phyloP scores from a whole-genome alignment of 2,113 vertebrate species.

The Pionites leucogaster region DNA sequence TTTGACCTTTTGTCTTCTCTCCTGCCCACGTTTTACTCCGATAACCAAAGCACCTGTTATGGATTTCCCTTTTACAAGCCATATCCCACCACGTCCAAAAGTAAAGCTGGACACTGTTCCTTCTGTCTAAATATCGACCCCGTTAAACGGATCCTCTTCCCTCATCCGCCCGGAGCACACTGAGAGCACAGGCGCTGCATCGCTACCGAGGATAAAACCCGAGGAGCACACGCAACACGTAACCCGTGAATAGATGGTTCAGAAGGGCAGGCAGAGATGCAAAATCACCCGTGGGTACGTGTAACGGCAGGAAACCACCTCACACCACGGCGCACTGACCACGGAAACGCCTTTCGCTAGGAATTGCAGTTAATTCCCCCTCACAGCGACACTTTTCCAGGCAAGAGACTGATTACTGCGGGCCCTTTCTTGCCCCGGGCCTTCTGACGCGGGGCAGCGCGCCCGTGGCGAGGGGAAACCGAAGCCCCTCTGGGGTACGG shows the following conservation, averaged over 20 bases:
- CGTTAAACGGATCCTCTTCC: neutral
- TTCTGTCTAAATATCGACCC: neutral
- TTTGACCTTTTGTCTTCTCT: neutral
- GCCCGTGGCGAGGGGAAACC: accelerated
- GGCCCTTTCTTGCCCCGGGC: too few species aligned
- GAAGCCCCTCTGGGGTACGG: too few species aligned
- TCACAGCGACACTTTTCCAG: neutral
- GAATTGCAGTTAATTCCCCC: accelerated
- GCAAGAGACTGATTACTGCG: accelerated
- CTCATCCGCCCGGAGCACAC: neutral
- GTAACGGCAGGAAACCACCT: neutral
- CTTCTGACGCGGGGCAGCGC: neutral
- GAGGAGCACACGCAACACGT: neutral
- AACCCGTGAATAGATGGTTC: neutral
- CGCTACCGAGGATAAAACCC: neutral
- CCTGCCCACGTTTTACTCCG: neutral
- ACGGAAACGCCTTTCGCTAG: neutral
- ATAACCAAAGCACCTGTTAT: neutral
- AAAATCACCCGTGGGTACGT: neutral
- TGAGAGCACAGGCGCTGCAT: too few species aligned
- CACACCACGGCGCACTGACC: neutral
- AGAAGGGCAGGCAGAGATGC: neutral
- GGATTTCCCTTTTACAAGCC: neutral
- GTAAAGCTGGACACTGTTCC: accelerated
- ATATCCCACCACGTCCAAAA: neutral